phyloP scores from a whole-genome alignment of 2,888 invertebrate genomes.

The Cyclophora albipunctata region DNA sequence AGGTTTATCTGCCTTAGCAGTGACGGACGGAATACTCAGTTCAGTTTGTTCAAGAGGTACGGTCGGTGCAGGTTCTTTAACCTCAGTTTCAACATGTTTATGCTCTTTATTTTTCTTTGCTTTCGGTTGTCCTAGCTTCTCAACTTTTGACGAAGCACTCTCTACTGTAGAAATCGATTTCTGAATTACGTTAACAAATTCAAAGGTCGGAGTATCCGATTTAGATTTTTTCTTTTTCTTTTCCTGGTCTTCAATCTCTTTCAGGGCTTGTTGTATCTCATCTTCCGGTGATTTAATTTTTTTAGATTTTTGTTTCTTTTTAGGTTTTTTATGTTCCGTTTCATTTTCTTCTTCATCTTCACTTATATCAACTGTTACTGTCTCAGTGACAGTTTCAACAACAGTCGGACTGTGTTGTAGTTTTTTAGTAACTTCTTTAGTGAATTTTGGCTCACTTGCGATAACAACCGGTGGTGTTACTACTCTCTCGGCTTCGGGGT shows the following conservation, averaged over 20 bases:
- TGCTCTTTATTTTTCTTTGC: conserved; percentile 35
- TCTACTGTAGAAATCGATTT: conserved; percentile 7
- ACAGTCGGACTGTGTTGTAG: conserved; percentile 10
- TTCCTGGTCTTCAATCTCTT: conserved; percentile 59
- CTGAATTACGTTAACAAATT: background rate
- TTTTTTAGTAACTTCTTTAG: conserved; percentile 16
- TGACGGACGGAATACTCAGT: conserved; percentile 13
- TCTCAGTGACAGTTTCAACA: conserved; percentile 39
- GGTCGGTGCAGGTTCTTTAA: conserved; percentile 15
- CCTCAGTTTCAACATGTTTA: conserved; percentile 23
- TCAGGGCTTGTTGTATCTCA: conserved; percentile 61
- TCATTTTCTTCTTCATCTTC: conserved; percentile 24
- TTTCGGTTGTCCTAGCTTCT: conserved; percentile 23
- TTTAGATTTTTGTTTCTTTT: conserved; percentile 59
- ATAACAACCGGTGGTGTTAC: background rate
- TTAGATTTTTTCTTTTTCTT: conserved; percentile 45
- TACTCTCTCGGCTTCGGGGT: conserved; percentile 10
- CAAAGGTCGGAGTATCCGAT: conserved; percentile 2
- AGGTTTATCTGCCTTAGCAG: conserved; percentile 16
- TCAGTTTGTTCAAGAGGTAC: conserved; percentile 1
- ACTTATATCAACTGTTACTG: conserved; percentile 21
- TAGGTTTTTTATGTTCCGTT: conserved; percentile 41
- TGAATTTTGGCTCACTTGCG: background rate
- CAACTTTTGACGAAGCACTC: conserved; percentile 5
- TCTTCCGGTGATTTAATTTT: conserved; percentile 49